phyloP scores from a whole-genome alignment of 2,888 invertebrate genomes.

The Yponomeuta malinellus region DNA sequence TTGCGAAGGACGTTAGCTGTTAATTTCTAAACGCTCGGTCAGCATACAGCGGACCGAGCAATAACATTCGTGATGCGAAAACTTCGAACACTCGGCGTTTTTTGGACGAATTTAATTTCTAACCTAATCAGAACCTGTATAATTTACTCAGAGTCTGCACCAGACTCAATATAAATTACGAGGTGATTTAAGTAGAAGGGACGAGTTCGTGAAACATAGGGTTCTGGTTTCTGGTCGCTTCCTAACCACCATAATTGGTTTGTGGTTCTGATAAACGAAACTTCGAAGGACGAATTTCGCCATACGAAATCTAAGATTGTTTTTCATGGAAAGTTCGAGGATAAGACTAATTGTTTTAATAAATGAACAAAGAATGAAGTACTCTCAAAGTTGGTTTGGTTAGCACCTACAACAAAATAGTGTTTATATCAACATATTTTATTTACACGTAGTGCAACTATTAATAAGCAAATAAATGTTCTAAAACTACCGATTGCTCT shows the following conservation, averaged over 20 bases:
- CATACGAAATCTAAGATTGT: background rate
- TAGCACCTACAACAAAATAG: conserved; percentile 68
- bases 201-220: conserved; percentile 42
- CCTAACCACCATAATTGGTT: conserved; percentile 52
- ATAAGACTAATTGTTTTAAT: background rate
- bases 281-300: background rate
- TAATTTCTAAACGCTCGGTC: conserved; percentile 3
- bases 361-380: background rate
- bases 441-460: conserved; percentile 52
- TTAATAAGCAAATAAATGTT: conserved; percentile 52
- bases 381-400: conserved; percentile 6
- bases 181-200: conserved; percentile 76
- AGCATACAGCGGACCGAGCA: background rate
- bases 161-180: conserved; percentile 70
- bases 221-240: conserved; percentile 57
- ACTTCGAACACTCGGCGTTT: conserved; percentile 41
- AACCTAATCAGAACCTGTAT: conserved; percentile 77
- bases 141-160: conserved; percentile 65
- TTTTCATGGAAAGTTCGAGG: background rate
- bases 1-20: background rate
- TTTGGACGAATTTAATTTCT: conserved; percentile 40
- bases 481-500: conserved; percentile 44
- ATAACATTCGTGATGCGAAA: conserved; percentile 6
- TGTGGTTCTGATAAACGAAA: conserved; percentile 64
- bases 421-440: conserved; percentile 52